Evolutionary conservation across 2,797 vertebrate species (phyloP).

Genomic region (Microctenopoma steveboyesi): DNA sequence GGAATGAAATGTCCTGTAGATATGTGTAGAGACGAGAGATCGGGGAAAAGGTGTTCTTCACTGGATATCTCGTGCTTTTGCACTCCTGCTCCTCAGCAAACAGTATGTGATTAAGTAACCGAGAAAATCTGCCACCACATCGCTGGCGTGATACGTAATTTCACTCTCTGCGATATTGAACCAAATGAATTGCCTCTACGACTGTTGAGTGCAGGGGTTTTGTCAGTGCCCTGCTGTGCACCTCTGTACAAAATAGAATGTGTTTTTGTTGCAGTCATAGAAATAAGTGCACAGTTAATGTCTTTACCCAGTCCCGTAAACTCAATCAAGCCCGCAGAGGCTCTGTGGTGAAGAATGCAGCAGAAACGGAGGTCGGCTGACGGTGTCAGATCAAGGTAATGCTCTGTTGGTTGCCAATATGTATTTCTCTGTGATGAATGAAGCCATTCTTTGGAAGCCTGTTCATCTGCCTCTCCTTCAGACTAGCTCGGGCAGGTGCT

Average conservation of each 20-base stretch:
- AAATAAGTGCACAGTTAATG: constrained; percentile 11
- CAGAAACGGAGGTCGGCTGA: constrained; percentile 1
- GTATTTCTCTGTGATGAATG: constrained; percentile 24
- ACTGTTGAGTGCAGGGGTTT: constrained; percentile 12
- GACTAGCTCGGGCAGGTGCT: constrained; percentile 11
- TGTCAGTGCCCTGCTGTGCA: background rate
- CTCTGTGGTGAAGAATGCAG: constrained; percentile 13
- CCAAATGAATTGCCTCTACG: constrained; percentile 45
- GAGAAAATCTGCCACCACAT: constrained; percentile 17
- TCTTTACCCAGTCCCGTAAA: constrained; percentile 10
- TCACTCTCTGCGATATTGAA: constrained; percentile 41
- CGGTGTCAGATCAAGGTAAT: constrained; percentile 5
- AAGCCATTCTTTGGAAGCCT: constrained; percentile 12
- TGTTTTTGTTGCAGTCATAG: constrained; percentile 11
- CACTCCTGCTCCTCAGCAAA: constrained; percentile 24
- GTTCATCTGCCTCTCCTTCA: constrained; percentile 16
- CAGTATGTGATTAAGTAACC: constrained; percentile 36
- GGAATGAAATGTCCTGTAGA: constrained; percentile 39
- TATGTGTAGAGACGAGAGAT: constrained; percentile 28
- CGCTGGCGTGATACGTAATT: constrained; percentile 46
- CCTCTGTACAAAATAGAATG: constrained; percentile 3
- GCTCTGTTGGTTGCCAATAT: constrained; percentile 20
- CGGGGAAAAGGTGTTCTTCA: constrained; percentile 19
- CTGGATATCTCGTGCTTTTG: constrained; percentile 8
- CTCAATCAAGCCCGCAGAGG: constrained; percentile 13